Conservation (phyloP, 2,888 invertebrate genomes). For the Pachliopta kotzebuea region DNA sequence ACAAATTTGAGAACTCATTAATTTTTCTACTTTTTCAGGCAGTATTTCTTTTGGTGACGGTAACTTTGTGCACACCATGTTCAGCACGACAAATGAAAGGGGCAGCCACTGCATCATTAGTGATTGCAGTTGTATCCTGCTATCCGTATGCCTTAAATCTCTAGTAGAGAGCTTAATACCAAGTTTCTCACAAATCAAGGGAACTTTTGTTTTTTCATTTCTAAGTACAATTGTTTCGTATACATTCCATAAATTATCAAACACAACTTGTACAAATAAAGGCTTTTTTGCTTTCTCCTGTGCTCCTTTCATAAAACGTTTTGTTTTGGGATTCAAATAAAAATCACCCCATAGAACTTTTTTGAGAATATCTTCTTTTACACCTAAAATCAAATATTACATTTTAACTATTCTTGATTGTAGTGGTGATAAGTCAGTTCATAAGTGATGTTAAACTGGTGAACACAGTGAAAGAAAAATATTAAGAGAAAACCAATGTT, state of each 20-base stretch:
- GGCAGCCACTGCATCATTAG: slow-evolving; percentile 95
- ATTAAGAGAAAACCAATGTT: too few relatives aligned
- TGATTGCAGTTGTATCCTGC: slow-evolving; percentile 88
- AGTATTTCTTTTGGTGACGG: slow-evolving; percentile 89
- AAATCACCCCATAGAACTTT: slow-evolving; percentile 97
- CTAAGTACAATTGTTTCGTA: slow-evolving; percentile 90
- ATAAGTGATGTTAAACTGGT: too few relatives aligned
- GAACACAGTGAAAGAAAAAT: too few relatives aligned
- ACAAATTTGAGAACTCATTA: slow-evolving; percentile 87
- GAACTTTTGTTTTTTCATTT: slow-evolving; percentile 87
- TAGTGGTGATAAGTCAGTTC: too few relatives aligned
- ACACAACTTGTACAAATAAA: slow-evolving; percentile 93
- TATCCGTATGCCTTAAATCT: slow-evolving; percentile 90
- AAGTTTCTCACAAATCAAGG: slow-evolving; percentile 86
- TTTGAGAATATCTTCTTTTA: slow-evolving; percentile 85
- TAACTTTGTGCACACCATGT: slow-evolving; percentile 89
- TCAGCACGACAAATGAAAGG: slow-evolving; percentile 88
- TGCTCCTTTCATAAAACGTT: slow-evolving; percentile 92
- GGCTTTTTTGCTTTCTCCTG: slow-evolving; percentile 96
- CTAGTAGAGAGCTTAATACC: slow-evolving; percentile 87
- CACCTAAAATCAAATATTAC: slow-evolving; percentile 60
- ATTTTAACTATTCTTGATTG: too few relatives aligned
- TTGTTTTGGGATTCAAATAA: slow-evolving; percentile 91
- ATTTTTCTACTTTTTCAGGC: slow-evolving; percentile 88
- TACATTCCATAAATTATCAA: slow-evolving; percentile 94